Evolutionary conservation across 2,888 invertebrate genomes (phyloP), one percentile per base, ranked within the genome.

Genomic region (Melitaea athalia): DNA sequence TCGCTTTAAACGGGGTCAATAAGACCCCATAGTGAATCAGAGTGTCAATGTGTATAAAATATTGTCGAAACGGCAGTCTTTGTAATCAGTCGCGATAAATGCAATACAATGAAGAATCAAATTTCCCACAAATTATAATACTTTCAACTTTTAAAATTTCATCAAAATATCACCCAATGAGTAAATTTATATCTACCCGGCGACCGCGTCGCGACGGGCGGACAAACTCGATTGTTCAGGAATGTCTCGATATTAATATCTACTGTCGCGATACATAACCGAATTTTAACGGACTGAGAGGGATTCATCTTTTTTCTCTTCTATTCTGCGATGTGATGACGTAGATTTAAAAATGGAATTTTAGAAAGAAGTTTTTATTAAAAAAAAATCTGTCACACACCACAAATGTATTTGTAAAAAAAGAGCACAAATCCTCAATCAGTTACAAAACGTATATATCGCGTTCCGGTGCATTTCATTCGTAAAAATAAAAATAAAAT

Each of bases 171-270:
- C 91, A 91, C 90, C 87, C 87, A 90, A 90, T 88, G 85, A 90
- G 86, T 87, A 85, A 83, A 84, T 86, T 83, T 81, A 80, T 79
- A 82, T 75, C 81, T 74, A 76, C 76, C 74, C 73, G 81, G 77
- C 31, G 53, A 55, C 53, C 12, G 77, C 79, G 83, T 87, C 86
- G 81, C 79, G 72, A 85, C 85, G 14, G 85, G 73, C 74, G 80
- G 82, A 76, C 78, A 78, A 85, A 86, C 85, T 88, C 88, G 82
- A 87, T 88, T 85, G 86, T 81, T 70, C 74, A 91, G 91, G 92
- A 92, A 92, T 92, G 91, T 92, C 84, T 86, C 81, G 85, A 86
- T 84, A 78, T 79, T 88, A 91, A 90, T 90, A n/a, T n/a, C n/a
- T n/a, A 90, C 88, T 89, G 88, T 84, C 81, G 77, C 79, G 78